These are phyloP conservation scores for Brenthis ino DNA, from an alignment of 2,888 invertebrate species.

Conservation along the genomic window DNA sequence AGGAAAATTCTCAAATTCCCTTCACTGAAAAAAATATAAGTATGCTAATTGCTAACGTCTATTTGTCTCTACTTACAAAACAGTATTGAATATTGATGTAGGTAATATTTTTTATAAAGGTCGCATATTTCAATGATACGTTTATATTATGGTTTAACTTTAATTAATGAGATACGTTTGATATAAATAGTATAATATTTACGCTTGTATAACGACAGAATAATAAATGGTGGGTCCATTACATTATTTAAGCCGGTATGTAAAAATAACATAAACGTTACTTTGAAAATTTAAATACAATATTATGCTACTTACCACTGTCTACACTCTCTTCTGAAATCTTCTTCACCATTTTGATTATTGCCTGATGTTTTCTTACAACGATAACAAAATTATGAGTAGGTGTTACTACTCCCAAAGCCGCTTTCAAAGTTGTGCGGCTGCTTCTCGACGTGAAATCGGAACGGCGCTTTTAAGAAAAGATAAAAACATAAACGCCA, in stretches of 20 bases:
- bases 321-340: constrained; percentile 82
- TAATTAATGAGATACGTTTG: too few relatives aligned
- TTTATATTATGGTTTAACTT: too few relatives aligned
- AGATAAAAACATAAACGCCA: constrained; percentile 63
- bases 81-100: too few relatives aligned
- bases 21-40: neutral
- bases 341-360: constrained; percentile 80
- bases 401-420: constrained; percentile 77
- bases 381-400: constrained; percentile 72
- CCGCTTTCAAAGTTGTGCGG: constrained; percentile 81
- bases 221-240: neutral
- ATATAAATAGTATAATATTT: neutral
- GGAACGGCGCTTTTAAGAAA: constrained; percentile 68
- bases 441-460: constrained; percentile 80
- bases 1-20: neutral
- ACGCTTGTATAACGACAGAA: neutral
- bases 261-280: constrained; percentile 3
- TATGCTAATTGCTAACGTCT: neutral
- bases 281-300: neutral
- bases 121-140: too few relatives aligned
- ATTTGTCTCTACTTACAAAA: too few relatives aligned
- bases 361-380: constrained; percentile 71
- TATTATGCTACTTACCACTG: constrained; percentile 70
- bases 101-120: too few relatives aligned
- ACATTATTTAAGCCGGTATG: constrained; percentile 13